Evolutionary conservation across 2,888 invertebrate genomes (phyloP).

Genomic region (Augiades crinisus): DNA sequence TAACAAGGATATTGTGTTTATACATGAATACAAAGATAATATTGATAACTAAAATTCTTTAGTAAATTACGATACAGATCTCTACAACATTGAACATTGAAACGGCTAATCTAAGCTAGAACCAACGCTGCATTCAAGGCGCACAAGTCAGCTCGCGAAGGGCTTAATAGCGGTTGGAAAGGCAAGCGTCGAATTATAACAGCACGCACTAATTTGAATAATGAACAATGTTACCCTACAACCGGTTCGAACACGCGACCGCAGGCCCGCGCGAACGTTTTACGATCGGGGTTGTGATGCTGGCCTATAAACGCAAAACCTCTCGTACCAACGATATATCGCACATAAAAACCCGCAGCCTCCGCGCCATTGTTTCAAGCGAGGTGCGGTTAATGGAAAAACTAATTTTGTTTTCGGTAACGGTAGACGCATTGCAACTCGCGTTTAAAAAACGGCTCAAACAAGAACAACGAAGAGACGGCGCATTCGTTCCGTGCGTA

Average conservation of each 20-base stretch:
- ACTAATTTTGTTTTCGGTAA: conserved; percentile 31
- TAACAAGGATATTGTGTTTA: too few relatives aligned
- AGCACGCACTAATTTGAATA: conserved; percentile 76
- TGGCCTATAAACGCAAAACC: conserved; percentile 54
- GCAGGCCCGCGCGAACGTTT: conserved; percentile 41
- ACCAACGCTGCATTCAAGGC: conserved; percentile 24
- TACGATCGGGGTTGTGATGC: conserved; percentile 57
- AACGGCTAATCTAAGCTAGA: conserved; percentile 16
- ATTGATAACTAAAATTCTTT: too few relatives aligned
- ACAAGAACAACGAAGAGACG: conserved; percentile 2
- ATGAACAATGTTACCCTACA: conserved; percentile 70
- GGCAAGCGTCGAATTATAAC: conserved; percentile 65
- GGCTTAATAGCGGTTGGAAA: conserved; percentile 41
- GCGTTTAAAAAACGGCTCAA: conserved; percentile 3
- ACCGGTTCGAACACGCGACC: conserved; percentile 70
- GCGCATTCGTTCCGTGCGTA: conserved; percentile 34
- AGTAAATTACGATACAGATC: not conserved
- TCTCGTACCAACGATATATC: conserved; percentile 25
- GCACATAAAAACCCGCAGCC: conserved; percentile 17
- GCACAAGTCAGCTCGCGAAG: conserved; percentile 22
- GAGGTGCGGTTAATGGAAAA: conserved; percentile 26
- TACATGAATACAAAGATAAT: too few relatives aligned
- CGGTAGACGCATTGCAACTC: conserved; percentile 1
- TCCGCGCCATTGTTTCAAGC: conserved; percentile 8
- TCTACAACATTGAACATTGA: conserved; percentile 13